A percentile compares a stretch with the other conserved stretches of the same genome.
Evolutionary conservation across 2,888 invertebrate species (phyloP).

Genomic region (Esperia sulphurella): DNA sequence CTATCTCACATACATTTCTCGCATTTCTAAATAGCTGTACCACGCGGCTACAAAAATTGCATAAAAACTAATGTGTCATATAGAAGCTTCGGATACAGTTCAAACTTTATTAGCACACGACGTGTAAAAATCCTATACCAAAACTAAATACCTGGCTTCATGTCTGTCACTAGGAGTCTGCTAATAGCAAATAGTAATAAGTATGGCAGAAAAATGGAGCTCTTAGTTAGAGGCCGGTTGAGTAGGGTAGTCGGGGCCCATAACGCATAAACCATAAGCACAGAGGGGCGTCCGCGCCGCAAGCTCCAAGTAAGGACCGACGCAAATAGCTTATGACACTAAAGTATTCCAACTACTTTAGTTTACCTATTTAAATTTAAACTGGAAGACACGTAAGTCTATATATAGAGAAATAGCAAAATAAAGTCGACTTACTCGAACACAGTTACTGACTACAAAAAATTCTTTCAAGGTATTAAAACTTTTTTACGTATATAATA

Average conservation of each 20-base stretch:
- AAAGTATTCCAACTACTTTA: conserved; percentile 26
- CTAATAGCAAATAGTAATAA: neutral
- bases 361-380: conserved; percentile 13
- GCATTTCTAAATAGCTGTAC: too few relatives aligned
- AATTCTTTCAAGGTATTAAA: too few relatives aligned
- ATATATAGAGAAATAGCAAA: conserved; percentile 6
- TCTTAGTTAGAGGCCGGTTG: conserved; percentile 6
- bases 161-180: neutral
- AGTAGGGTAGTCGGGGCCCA: conserved; percentile 8
- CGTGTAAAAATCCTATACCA: too few relatives aligned
- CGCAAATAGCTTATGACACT: conserved; percentile 20
- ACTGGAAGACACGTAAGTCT: conserved; percentile 9
- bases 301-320: conserved; percentile 10
- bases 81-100: too few relatives aligned
- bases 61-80: too few relatives aligned
- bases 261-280: conserved; percentile 16
- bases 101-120: too few relatives aligned
- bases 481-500: too few relatives aligned
- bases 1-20: too few relatives aligned
- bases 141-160: too few relatives aligned
- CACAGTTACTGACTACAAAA: too few relatives aligned
- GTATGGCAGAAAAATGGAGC: conserved; percentile 3
- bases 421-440: too few relatives aligned
- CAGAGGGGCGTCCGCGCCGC: conserved; percentile 10
- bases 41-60: too few relatives aligned